These are phyloP conservation scores for Chiloscyllium plagiosum DNA, from an alignment of 2,113 vertebrate genomes.

Conservation along the genomic window DNA sequence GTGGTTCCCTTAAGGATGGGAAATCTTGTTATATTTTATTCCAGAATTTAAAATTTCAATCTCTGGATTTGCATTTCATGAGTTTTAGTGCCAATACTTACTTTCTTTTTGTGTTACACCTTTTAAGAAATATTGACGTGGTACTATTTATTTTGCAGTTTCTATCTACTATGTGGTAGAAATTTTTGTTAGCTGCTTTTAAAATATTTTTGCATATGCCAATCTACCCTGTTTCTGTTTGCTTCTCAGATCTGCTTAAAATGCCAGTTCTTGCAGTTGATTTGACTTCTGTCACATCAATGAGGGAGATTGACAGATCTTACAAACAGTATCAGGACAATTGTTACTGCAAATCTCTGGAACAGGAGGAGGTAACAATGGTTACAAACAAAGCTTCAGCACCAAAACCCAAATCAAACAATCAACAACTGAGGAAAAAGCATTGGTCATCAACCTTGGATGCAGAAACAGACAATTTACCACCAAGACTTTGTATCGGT, in stretches of 20 bases:
- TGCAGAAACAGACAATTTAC: slow-evolving; percentile 57
- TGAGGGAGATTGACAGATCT: accelerated
- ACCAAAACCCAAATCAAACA: slow-evolving; percentile 39
- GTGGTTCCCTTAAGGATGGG: neutral
- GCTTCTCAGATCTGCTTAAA: slow-evolving; percentile 62
- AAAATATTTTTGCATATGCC: neutral
- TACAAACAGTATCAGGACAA: slow-evolving; percentile 42
- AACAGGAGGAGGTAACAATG: slow-evolving; percentile 32
- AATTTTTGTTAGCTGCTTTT: neutral
- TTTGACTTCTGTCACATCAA: slow-evolving; percentile 41
- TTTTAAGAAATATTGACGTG: neutral
- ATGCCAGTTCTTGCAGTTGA: slow-evolving; percentile 46
- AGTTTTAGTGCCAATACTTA: neutral
- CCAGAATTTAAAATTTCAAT: neutral
- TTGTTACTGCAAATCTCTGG: accelerated
- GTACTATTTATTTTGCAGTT: neutral
- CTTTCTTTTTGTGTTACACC: neutral
- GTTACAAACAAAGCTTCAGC: neutral
- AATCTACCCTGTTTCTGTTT: neutral
- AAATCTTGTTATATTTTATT: neutral
- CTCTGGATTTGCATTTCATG: neutral
- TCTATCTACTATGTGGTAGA: neutral
- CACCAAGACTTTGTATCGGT: slow-evolving; percentile 69
- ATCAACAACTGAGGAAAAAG: slow-evolving; percentile 48
- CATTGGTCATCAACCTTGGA: slow-evolving; percentile 64